Conservation (phyloP, 2,888 invertebrate genomes). For the Tipula helvola region DNA sequence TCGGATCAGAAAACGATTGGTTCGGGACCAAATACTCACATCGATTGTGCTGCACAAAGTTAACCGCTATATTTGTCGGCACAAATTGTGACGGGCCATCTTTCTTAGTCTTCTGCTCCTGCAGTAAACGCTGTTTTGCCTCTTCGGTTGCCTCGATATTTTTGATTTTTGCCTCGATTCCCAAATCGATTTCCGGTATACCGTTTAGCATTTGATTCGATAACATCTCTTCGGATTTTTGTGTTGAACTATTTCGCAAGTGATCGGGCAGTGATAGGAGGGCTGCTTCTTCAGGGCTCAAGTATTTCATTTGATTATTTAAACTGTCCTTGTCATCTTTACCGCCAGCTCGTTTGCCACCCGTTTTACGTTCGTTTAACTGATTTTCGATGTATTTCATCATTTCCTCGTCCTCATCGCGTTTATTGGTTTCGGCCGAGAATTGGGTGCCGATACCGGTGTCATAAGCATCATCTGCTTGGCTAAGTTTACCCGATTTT, state of each 20-base stretch:
- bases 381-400: constrained; percentile 78
- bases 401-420: constrained; percentile 99
- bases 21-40: constrained; percentile 45
- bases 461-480: constrained; percentile 83
- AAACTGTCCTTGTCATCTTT: constrained; percentile 37
- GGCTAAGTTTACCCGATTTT: constrained; percentile 67
- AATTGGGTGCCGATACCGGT: constrained; percentile 92
- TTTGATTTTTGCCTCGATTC: constrained; percentile 96
- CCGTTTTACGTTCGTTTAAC: constrained; percentile 61
- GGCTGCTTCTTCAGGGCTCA: constrained; percentile 83
- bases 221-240: constrained; percentile 94
- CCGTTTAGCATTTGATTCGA: constrained; percentile 99
- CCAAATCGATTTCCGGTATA: constrained; percentile 97
- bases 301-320: constrained; percentile 44
- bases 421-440: constrained; percentile 93
- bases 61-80: constrained; percentile 95
- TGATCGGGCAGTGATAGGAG: constrained; percentile 81
- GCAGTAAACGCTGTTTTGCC: constrained; percentile 83
- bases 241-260: constrained; percentile 70
- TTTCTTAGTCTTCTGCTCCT: constrained; percentile 82
- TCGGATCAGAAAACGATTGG: neutral
- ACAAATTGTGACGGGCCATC: constrained; percentile 92
- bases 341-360: constrained; percentile 38
- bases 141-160: constrained; percentile 99
- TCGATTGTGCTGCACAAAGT: constrained; percentile 94